Conservation (phyloP, 2,797 vertebrate genomes). For the Acipenser transmontanus region DNA sequence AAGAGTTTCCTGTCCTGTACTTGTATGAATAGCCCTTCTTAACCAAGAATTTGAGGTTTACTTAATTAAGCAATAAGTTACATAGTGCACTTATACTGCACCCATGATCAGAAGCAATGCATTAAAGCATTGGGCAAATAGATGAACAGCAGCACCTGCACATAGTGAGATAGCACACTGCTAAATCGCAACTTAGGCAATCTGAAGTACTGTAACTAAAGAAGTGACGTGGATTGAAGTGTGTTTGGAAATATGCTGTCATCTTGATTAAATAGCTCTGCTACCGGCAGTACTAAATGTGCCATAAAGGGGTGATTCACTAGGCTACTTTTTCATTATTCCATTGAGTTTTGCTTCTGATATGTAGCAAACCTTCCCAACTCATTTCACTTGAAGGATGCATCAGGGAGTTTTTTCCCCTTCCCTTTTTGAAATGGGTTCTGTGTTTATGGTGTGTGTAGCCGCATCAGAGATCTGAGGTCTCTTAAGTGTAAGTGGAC, state of each 20-base stretch:
- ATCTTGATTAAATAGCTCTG: slow-evolving; percentile 1
- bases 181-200: neutral
- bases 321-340: neutral
- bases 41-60: too few relatives aligned
- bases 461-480: too few relatives aligned
- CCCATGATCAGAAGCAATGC: too few relatives aligned
- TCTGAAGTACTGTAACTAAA: neutral
- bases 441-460: too few relatives aligned
- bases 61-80: too few relatives aligned
- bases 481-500: too few relatives aligned
- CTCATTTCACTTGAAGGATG: neutral
- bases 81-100: too few relatives aligned
- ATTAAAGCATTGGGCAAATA: too few relatives aligned
- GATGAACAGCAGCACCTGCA: neutral
- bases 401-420: neutral
- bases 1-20: too few relatives aligned
- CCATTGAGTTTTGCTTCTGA: slow-evolving; percentile 3
- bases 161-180: neutral
- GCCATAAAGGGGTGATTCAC: neutral
- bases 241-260: neutral
- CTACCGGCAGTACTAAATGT: neutral
- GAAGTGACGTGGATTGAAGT: neutral
- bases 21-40: too few relatives aligned
- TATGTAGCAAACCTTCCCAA: neutral
- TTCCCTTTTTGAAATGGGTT: too few relatives aligned